Evolutionary conservation across 2,113 vertebrate genomes (phyloP).

Genomic region (Pelobates fuscus): DNA sequence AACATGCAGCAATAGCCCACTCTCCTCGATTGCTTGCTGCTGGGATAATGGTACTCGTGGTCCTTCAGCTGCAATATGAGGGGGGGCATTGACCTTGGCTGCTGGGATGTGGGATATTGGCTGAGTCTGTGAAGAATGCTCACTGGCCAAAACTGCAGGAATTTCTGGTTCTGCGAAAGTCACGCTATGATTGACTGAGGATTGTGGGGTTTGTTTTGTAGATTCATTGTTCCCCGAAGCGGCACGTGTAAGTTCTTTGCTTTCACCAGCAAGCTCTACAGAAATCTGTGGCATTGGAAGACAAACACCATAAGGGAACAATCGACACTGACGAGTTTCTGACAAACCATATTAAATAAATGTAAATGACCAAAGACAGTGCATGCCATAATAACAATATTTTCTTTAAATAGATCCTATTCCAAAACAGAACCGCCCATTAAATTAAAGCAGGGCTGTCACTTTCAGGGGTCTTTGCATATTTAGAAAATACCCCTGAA

Average conservation of each 20-base stretch:
- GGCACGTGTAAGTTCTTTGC: constrained; percentile 58
- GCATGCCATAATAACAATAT: no score
- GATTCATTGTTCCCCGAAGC: neutral
- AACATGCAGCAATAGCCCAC: constrained; percentile 74
- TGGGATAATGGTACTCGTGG: neutral
- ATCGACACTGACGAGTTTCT: no score
- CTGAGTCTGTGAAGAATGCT: neutral
- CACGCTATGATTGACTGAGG: constrained; percentile 49
- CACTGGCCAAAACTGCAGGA: neutral
- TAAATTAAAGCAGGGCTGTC: no score
- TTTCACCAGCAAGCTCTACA: constrained; percentile 73
- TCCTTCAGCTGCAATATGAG: neutral
- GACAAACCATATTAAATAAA: no score
- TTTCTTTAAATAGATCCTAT: no score
- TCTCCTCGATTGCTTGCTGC: constrained; percentile 58
- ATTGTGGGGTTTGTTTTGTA: constrained; percentile 9
- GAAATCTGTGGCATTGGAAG: constrained; percentile 72
- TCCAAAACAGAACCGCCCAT: no score
- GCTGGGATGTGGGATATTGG: neutral
- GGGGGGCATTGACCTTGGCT: neutral
- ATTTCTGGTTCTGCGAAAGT: constrained; percentile 38
- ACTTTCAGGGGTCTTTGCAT: no score
- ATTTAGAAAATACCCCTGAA: no score
- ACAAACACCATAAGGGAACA: neutral
- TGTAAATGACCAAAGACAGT: no score